A percentile compares a stretch with the other conserved stretches of the same genome.
phyloP scores from a whole-genome alignment of 2,113 vertebrate species.

The Pelobates fuscus region DNA sequence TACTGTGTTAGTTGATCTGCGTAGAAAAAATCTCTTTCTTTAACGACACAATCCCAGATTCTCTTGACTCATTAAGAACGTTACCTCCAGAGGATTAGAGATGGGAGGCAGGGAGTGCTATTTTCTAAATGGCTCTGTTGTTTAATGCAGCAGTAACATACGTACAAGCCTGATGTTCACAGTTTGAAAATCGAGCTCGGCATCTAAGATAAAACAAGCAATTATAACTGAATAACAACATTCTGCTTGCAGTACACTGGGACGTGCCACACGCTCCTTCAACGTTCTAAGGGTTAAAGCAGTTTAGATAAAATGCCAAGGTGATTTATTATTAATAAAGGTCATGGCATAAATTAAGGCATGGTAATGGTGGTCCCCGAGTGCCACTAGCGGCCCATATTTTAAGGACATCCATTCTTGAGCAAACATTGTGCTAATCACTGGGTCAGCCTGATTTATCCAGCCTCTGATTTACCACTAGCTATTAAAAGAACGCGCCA shows the following conservation, averaged over 20 bases:
- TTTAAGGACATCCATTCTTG: too few species aligned
- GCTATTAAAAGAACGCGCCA: too few species aligned
- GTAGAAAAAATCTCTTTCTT: constrained; percentile 24
- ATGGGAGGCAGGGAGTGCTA: neutral
- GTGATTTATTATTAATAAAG: too few species aligned
- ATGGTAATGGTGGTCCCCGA: too few species aligned
- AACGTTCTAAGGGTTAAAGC: too few species aligned
- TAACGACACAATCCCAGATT: constrained; percentile 36
- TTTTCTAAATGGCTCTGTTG: constrained; percentile 31
- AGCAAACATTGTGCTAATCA: too few species aligned
- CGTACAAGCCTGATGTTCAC: constrained; percentile 19
- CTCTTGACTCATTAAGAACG: constrained; percentile 40
- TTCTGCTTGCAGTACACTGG: neutral
- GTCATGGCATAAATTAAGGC: too few species aligned
- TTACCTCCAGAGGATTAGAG: constrained; percentile 10
- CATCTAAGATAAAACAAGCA: constrained; percentile 9
- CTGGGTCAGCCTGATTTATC: too few species aligned
- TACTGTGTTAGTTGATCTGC: constrained; percentile 15
- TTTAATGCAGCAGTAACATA: constrained; percentile 17
- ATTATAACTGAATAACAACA: constrained; percentile 14
- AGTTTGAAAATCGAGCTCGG: neutral
- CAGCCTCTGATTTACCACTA: too few species aligned
- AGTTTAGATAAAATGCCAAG: too few species aligned
- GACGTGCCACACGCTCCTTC: too few species aligned
- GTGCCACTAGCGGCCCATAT: too few species aligned